Conservation (phyloP, 2,888 invertebrate species). For the Zygaena filipendulae region DNA sequence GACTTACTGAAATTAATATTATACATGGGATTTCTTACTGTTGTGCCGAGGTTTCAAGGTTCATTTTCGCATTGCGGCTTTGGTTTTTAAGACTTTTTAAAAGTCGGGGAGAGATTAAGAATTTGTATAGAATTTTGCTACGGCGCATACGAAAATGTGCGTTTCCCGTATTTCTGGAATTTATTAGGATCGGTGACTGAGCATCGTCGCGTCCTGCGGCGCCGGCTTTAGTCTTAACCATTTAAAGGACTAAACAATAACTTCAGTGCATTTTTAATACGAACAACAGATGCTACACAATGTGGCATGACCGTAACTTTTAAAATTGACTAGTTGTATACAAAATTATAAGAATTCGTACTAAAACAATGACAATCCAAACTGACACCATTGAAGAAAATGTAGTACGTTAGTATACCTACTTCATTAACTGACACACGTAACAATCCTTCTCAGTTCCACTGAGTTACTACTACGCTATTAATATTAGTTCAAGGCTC, state of each 20-base stretch:
- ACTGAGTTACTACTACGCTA: too few relatives aligned
- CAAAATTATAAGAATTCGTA: too few relatives aligned
- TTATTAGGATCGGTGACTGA: slow-evolving; percentile 41
- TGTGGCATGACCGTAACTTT: slow-evolving; percentile 2
- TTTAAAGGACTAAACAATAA: slow-evolving; percentile 20
- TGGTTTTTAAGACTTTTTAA: too few relatives aligned
- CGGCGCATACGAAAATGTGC: slow-evolving; percentile 47
- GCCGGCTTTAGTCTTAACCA: slow-evolving; percentile 29
- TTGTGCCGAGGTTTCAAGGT: slow-evolving; percentile 22
- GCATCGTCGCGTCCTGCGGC: slow-evolving; percentile 25
- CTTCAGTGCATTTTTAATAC: slow-evolving; percentile 15
- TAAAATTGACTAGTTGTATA: slow-evolving; percentile 12
- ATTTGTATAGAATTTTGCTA: slow-evolving; percentile 50
- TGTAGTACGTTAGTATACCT: too few relatives aligned
- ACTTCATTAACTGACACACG: too few relatives aligned
- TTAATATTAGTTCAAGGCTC: too few relatives aligned
- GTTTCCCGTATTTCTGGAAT: slow-evolving; percentile 55
- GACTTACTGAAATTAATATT: slow-evolving; percentile 37
- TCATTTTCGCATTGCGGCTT: slow-evolving; percentile 25
- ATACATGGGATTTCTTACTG: slow-evolving; percentile 27
- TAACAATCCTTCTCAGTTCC: too few relatives aligned
- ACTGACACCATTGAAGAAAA: too few relatives aligned
- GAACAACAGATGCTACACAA: slow-evolving; percentile 7
- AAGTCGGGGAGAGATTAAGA: too few relatives aligned
- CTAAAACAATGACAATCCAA: too few relatives aligned